A percentile compares a stretch with the other conserved stretches of the same genome.
Evolutionary conservation across 1,140 invertebrate species (phyloP).

Genomic region (Saccostrea echinata): DNA sequence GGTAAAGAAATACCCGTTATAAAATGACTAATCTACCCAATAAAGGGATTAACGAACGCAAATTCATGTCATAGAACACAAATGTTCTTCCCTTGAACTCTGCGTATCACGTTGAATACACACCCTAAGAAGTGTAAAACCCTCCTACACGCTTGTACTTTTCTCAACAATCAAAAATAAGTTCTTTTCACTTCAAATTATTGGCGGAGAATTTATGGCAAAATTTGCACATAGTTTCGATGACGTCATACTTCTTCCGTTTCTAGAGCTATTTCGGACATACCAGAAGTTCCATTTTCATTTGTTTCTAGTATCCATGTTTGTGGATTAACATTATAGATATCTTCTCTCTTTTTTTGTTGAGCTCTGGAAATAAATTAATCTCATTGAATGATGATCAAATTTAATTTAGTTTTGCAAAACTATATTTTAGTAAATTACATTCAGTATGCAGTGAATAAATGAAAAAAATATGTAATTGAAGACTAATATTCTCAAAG

Average conservation of each 20-base stretch:
- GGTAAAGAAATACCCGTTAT: constrained; percentile 20
- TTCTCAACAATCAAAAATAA: not conserved
- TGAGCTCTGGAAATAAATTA: not conserved
- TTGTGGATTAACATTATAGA: constrained; percentile 35
- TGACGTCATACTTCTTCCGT: constrained; percentile 21
- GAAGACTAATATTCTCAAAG: no score
- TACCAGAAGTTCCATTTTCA: constrained; percentile 36
- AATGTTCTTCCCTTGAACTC: constrained; percentile 12
- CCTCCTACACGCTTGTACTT: not conserved
- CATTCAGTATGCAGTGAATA: no score
- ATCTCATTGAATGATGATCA: no score
- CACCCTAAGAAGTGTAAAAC: not conserved
- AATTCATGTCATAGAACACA: not conserved
- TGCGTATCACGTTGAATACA: not conserved
- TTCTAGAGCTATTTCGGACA: constrained; percentile 13
- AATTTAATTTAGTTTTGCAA: no score
- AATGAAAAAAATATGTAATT: no score
- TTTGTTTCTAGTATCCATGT: constrained; percentile 22
- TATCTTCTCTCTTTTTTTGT: constrained; percentile 20
- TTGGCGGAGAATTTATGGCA: not conserved
- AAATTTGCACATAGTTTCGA: not conserved
- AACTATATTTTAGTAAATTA: no score
- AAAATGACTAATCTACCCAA: constrained; percentile 13
- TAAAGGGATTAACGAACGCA: constrained; percentile 23
- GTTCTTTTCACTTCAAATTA: not conserved